These are phyloP conservation scores for Drosophila santomea DNA, from an alignment of 1,140 invertebrate genomes.

Conservation along the genomic window DNA sequence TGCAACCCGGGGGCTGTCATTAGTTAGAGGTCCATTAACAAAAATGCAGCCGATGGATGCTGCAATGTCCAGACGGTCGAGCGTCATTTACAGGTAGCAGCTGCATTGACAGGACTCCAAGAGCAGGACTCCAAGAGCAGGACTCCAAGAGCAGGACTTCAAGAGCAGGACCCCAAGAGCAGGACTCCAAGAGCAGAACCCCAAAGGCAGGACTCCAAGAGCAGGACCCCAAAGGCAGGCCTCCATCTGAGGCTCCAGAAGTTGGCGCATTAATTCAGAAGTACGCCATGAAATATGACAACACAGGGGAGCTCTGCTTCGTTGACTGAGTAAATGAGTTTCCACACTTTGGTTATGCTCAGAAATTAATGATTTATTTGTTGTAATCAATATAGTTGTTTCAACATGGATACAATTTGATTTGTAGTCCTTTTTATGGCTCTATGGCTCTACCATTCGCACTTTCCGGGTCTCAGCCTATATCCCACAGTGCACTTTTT, in stretches of 20 bases:
- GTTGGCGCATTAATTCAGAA: slow-evolving; percentile 65
- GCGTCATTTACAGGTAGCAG: slow-evolving; percentile 72
- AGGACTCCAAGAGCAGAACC: not conserved
- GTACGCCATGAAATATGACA: slow-evolving; percentile 67
- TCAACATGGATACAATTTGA: too few relatives aligned
- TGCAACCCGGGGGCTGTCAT: slow-evolving; percentile 61
- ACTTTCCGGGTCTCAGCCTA: too few relatives aligned
- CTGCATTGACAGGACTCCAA: slow-evolving; percentile 56
- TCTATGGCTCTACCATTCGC: too few relatives aligned
- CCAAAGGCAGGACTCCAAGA: too few relatives aligned
- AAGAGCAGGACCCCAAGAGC: slow-evolving; percentile 25
- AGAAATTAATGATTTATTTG: too few relatives aligned
- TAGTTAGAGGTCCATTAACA: slow-evolving; percentile 70
- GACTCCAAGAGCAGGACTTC: slow-evolving; percentile 29
- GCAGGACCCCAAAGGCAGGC: slow-evolving; percentile 29
- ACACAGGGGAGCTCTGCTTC: slow-evolving; percentile 37
- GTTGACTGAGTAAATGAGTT: slow-evolving; percentile 68
- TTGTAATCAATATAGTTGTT: too few relatives aligned
- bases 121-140: not conserved
- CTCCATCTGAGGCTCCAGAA: slow-evolving; percentile 11
- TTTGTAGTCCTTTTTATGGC: too few relatives aligned
- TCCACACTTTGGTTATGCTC: too few relatives aligned
- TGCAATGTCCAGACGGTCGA: slow-evolving; percentile 18
- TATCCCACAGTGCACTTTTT: too few relatives aligned
- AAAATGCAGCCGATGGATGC: slow-evolving; percentile 55